Conservation (phyloP, 2,113 vertebrate species). For the Prunella fulvescens region DNA sequence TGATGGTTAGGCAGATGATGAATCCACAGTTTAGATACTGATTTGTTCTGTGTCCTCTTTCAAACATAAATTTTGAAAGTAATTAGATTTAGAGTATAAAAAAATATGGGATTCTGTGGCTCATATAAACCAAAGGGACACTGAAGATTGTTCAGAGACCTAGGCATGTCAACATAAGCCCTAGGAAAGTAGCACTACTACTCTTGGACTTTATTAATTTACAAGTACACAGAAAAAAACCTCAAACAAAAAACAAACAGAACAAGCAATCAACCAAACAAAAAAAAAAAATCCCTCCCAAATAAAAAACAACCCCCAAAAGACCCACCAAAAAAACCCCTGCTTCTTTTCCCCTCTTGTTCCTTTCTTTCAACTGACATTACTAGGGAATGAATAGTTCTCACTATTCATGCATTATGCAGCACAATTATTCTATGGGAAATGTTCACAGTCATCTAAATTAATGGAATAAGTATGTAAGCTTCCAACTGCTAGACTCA, state of each 20-base stretch:
- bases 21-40: neutral
- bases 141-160: neutral
- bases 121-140: neutral
- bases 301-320: neutral
- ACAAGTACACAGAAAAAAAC: neutral
- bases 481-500: constrained; percentile 16
- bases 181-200: neutral
- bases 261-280: neutral
- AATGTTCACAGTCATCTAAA: constrained; percentile 16
- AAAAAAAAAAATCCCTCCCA: neutral
- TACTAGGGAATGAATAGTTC: neutral
- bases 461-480: constrained; percentile 44
- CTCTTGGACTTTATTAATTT: neutral
- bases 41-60: neutral
- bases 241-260: neutral
- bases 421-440: neutral
- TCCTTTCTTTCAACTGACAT: neutral
- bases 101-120: neutral
- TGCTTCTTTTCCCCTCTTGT: neutral
- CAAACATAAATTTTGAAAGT: neutral
- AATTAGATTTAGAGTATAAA: neutral
- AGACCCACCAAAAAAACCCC: neutral
- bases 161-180: neutral
- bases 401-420: neutral
- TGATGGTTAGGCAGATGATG: neutral